A percentile compares a stretch with the other conserved stretches of the same genome.
phyloP scores from a whole-genome alignment of 2,888 invertebrate species.

The Yponomeuta evonymella region DNA sequence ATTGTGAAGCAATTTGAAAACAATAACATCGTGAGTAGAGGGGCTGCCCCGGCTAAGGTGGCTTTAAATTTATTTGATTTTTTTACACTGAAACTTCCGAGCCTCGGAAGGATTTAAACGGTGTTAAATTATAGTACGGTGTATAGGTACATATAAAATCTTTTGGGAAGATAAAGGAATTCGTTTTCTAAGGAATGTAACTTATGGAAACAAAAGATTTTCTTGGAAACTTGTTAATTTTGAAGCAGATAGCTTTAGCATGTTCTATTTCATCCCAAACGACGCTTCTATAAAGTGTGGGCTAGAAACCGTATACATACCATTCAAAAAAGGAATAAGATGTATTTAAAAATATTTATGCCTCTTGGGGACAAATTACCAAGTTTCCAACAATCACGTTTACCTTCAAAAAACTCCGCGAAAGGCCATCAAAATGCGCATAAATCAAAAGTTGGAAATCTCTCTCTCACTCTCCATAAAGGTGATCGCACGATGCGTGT shows the following conservation, averaged over 20 bases:
- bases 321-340: neutral
- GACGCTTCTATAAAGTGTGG: neutral
- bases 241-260: too few relatives aligned
- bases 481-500: too few relatives aligned
- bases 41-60: neutral
- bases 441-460: constrained; percentile 56
- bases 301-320: neutral
- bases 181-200: too few relatives aligned
- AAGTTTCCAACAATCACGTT: constrained; percentile 37
- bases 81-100: neutral
- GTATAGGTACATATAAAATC: too few relatives aligned
- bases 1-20: too few relatives aligned
- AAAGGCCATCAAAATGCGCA: constrained; percentile 52
- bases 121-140: neutral
- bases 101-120: neutral
- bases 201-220: too few relatives aligned
- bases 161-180: too few relatives aligned
- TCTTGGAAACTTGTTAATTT: too few relatives aligned
- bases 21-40: too few relatives aligned
- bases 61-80: neutral
- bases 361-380: constrained; percentile 33
- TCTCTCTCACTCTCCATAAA: constrained; percentile 20
- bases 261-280: neutral
- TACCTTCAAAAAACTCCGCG: constrained; percentile 34
- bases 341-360: constrained; percentile 6